Evolutionary conservation across 1,140 invertebrate genomes (phyloP).

Genomic region (Musca vetustissima): DNA sequence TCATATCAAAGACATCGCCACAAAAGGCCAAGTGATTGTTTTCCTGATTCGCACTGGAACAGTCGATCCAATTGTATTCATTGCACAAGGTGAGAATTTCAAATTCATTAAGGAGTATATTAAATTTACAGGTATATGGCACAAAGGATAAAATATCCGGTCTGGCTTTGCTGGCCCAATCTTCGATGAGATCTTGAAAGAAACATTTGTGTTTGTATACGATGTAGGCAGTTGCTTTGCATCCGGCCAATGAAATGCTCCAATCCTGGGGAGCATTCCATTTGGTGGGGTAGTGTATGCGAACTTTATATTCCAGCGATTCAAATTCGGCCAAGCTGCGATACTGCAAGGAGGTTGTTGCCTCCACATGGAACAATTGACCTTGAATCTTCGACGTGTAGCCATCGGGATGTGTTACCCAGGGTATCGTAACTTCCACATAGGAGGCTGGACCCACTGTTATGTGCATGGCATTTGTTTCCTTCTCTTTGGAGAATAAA

Average conservation of each 20-base stretch:
- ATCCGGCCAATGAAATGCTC: conserved; percentile 86
- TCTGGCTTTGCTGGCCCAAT: conserved; percentile 89
- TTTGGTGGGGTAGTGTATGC: conserved; percentile 77
- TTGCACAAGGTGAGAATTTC: conserved; percentile 93
- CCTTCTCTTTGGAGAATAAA: conserved; percentile 93
- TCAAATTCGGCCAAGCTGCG: conserved; percentile 90
- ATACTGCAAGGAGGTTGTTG: conserved; percentile 91
- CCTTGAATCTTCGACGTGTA: conserved; percentile 90
- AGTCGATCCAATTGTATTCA: conserved; percentile 99
- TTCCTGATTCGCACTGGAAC: conserved; percentile 91
- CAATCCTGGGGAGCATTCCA: conserved; percentile 97
- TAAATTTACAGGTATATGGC: conserved; percentile 95
- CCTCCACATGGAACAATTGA: conserved; percentile 89
- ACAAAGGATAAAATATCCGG: conserved; percentile 94
- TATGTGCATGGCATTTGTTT: conserved; percentile 95
- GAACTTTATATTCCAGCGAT: conserved; percentile 87
- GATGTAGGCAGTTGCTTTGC: conserved; percentile 88
- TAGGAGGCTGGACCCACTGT: conserved; percentile 92
- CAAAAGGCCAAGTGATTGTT: conserved; percentile 92
- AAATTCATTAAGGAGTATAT: conserved; percentile 90
- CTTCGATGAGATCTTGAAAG: conserved; percentile 92
- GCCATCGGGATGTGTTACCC: conserved; percentile 82
- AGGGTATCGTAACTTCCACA: conserved; percentile 93
- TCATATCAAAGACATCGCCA: conserved; percentile 89
- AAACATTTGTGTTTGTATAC: conserved; percentile 95